Evolutionary conservation across 1,140 invertebrate genomes (phyloP).

Genomic region (Eubasilissa regina): DNA sequence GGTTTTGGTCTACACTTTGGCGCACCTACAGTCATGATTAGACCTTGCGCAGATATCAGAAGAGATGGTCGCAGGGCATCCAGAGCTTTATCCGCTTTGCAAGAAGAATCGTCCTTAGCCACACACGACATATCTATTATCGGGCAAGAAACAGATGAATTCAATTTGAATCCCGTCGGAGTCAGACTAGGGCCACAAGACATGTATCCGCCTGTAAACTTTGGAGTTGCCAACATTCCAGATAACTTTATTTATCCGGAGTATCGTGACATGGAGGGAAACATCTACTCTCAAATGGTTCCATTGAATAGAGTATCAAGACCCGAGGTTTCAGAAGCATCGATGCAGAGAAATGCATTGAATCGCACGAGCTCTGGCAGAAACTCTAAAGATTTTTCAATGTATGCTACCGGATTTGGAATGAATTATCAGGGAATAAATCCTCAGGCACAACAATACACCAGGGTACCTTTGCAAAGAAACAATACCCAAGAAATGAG

Average conservation of each 20-base stretch:
- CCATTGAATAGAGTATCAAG: background rate
- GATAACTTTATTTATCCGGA: background rate
- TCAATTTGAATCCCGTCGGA: slow-evolving; percentile 5
- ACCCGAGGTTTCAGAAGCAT: slow-evolving; percentile 22
- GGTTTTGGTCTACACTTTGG: slow-evolving; percentile 54
- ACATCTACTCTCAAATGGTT: slow-evolving; percentile 40
- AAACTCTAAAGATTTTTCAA: slow-evolving; percentile 32
- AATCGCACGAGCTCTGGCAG: slow-evolving; percentile 24
- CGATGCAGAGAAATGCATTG: slow-evolving; percentile 16
- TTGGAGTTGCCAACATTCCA: background rate
- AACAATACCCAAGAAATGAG: slow-evolving; percentile 5
- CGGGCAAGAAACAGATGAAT: slow-evolving; percentile 26
- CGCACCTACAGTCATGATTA: slow-evolving; percentile 56
- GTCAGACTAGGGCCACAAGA: slow-evolving; percentile 18
- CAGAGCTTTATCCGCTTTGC: slow-evolving; percentile 52
- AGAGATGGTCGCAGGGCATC: slow-evolving; percentile 56
- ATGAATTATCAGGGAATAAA: slow-evolving; percentile 30
- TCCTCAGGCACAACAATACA: slow-evolving; percentile 1
- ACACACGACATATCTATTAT: slow-evolving; percentile 17
- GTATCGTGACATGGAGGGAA: slow-evolving; percentile 7
- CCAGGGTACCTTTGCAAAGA: slow-evolving; percentile 16
- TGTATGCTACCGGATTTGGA: slow-evolving; percentile 33
- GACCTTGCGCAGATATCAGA: slow-evolving; percentile 58
- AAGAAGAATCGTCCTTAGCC: slow-evolving; percentile 51
- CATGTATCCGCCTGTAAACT: slow-evolving; percentile 14